Percentiles rank a stretch among this genome's conserved stretches.
These are phyloP conservation scores for Gymnoscelis rufifasciata DNA, from an alignment of 2,888 invertebrate species.

Conservation along the genomic window DNA sequence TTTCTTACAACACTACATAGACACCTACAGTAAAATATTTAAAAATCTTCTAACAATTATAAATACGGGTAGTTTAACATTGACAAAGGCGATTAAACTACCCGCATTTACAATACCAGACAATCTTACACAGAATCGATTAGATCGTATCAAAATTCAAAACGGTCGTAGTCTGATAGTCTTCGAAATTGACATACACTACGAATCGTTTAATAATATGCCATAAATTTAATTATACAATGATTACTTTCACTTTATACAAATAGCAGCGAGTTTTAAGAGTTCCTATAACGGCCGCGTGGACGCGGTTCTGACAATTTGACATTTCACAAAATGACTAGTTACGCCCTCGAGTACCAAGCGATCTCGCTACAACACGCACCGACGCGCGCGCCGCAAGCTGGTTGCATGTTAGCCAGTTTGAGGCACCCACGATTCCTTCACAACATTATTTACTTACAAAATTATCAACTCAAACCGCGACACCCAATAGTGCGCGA, in stretches of 20 bases:
- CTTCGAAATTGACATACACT: conserved; percentile 76
- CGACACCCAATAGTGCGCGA: conserved; percentile 40
- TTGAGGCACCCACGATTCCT: conserved; percentile 28
- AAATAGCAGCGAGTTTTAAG: conserved; percentile 87
- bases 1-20: conserved; percentile 19
- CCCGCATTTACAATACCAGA: conserved; percentile 14
- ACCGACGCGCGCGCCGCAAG: conserved; percentile 35
- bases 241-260: conserved; percentile 82
- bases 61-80: conserved; percentile 8
- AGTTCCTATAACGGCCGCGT: conserved; percentile 84
- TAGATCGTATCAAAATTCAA: conserved; percentile 25
- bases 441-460: conserved; percentile 56
- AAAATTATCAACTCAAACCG: conserved; percentile 59
- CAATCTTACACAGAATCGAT: conserved; percentile 22
- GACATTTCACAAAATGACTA: conserved; percentile 80
- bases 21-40: conserved; percentile 19
- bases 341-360: conserved; percentile 61
- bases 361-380: conserved; percentile 54
- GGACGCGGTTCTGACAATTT: conserved; percentile 73
- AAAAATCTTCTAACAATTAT: conserved; percentile 10
- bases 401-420: conserved; percentile 11
- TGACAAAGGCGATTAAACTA: conserved; percentile 8
- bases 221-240: conserved; percentile 75
- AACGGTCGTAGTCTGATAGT: conserved; percentile 67
- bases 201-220: conserved; percentile 72